phyloP scores from a whole-genome alignment of 1,140 invertebrate genomes.

The Drosophila santomea region DNA sequence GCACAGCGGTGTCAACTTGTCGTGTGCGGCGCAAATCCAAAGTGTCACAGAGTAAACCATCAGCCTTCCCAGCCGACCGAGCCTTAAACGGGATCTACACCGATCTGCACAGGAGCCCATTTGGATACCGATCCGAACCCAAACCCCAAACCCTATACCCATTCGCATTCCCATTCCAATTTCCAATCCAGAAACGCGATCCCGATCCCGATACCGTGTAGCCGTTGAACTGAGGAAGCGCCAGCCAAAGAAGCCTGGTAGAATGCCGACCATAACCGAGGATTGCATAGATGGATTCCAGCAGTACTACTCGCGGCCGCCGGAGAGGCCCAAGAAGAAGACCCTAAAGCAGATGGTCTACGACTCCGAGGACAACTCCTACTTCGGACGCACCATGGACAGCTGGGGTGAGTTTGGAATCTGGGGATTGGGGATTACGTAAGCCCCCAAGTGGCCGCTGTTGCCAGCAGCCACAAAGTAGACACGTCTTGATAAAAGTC shows the following conservation, averaged over 20 bases:
- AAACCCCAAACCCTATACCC: neutral
- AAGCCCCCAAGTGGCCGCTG: conserved; percentile 11
- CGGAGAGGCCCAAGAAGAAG: conserved; percentile 86
- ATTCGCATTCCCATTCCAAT: neutral
- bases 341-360: conserved; percentile 88
- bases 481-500: conserved; percentile 29
- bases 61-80: neutral
- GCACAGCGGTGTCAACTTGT: conserved; percentile 58
- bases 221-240: conserved; percentile 39
- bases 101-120: neutral
- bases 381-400: conserved; percentile 88
- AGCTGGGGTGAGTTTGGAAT: conserved; percentile 89
- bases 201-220: neutral
- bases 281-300: conserved; percentile 87
- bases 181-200: neutral
- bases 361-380: conserved; percentile 88
- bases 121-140: neutral
- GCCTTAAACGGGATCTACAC: conserved; percentile 1
- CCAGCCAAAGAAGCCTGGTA: conserved; percentile 22
- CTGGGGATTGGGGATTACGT: conserved; percentile 40
- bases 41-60: conserved; percentile 17
- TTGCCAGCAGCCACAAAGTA: neutral
- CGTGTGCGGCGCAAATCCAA: conserved; percentile 50
- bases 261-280: conserved; percentile 83
- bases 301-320: conserved; percentile 87